Evolutionary conservation across 2,888 invertebrate genomes (phyloP), one percentile per base, ranked within the genome.

Genomic region (Agonopterix alstromeriana): DNA sequence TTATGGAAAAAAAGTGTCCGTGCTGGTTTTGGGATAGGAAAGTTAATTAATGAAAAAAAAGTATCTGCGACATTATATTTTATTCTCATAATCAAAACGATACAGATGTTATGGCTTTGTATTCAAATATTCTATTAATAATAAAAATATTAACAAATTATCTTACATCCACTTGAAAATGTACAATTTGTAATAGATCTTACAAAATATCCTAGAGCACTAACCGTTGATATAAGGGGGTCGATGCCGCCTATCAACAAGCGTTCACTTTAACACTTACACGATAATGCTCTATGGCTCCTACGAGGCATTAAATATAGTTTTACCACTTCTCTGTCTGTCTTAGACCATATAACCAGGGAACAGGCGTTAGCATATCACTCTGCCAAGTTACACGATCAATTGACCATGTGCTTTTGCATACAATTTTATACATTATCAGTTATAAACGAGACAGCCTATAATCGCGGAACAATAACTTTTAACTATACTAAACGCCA

Each of bases 121-220:
- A 84, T 84, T 84, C 79, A 86, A 86, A 86, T 83, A 77, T 80
- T 83, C 77, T 85, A 83, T 82, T 77, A 27, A 81, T 83, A 84
- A 82, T 87, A 86, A 87, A 86, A 87, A 85, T 87, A 86, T 87
- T 85, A 87, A 88, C 87, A 86, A 86, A 84, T 84, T 86, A 88
- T 87, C 82, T 87, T 87, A 88, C 85, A 87, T 82, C 73, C 85
- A 84, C 81, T 83, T 83, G 82, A 86, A 84, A 88, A 86, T 87
- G 83, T 87, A 87, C 87, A 82, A 76, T 84, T 81, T 78, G 77
- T 80, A 76, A 82, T 86, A 83, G 74, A 77, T 72, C 84, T 85
- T 86, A 86, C 71, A 83, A 81, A 82, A 82, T 83, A 86, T 72
- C 63, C 70, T 76, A 80, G 67, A 76, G 67, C 69, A 63, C 56